Percentiles rank a stretch among this genome's conserved stretches.
phyloP scores from a whole-genome alignment of 2,113 vertebrate genomes.

The Podilymbus podiceps region DNA sequence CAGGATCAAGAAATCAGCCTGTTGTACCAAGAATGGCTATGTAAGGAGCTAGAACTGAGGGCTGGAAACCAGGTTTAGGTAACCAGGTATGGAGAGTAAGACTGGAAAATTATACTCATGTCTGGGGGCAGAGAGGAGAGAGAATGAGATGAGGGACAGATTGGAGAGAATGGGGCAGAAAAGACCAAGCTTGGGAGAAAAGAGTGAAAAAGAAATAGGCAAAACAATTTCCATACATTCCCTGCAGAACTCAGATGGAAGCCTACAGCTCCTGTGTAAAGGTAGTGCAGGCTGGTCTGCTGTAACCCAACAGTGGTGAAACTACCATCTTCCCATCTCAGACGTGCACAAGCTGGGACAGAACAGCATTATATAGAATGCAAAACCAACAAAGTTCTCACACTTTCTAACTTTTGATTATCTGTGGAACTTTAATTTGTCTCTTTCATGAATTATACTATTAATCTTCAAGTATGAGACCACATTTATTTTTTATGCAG shows the following conservation, averaged over 20 bases:
- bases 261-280: background rate
- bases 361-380: background rate
- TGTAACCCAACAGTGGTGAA: background rate
- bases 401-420: background rate
- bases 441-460: background rate
- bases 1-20: accelerated
- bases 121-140: background rate
- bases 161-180: background rate
- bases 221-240: background rate
- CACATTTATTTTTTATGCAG: background rate
- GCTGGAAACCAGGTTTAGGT: background rate
- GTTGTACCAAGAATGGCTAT: background rate
- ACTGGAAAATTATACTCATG: background rate
- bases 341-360: background rate
- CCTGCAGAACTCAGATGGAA: background rate
- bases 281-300: background rate
- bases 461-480: background rate
- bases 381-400: background rate
- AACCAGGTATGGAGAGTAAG: background rate
- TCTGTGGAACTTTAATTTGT: background rate
- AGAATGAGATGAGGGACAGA: background rate
- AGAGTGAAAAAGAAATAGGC: background rate
- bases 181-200: background rate
- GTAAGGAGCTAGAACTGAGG: background rate
- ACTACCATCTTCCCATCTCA: background rate